Conservation (phyloP, 2,113 vertebrate species). For the Psammodynastes pulverulentus region DNA sequence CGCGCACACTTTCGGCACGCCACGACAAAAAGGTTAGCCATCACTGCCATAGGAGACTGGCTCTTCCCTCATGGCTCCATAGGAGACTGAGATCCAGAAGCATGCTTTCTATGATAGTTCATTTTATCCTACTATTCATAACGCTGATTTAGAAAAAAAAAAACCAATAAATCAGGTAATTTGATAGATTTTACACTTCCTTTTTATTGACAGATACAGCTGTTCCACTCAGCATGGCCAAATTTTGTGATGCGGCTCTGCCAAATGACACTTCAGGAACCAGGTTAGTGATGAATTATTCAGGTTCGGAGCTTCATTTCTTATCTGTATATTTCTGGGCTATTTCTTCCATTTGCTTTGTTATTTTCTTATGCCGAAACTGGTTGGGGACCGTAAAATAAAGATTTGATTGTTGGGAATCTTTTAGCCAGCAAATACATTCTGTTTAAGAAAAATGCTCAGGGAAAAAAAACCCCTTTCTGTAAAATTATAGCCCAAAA, state of each 20-base stretch:
- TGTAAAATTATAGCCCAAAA: not conserved
- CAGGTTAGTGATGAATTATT: not conserved
- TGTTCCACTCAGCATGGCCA: not conserved
- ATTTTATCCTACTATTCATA: not conserved
- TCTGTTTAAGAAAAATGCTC: not conserved
- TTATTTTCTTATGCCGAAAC: not conserved
- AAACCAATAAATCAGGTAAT: not conserved
- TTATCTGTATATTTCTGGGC: not conserved
- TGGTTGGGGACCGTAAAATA: not conserved
- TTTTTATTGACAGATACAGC: not conserved
- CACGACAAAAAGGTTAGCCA: no score
- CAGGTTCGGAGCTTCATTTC: not conserved
- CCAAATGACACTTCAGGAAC: not conserved
- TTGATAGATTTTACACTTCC: not conserved
- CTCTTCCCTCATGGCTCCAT: not conserved
- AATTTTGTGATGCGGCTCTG: not conserved
- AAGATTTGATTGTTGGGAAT: not conserved
- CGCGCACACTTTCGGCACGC: no score
- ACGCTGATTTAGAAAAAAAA: not conserved
- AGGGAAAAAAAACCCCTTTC: not conserved
- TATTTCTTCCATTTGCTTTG: not conserved
- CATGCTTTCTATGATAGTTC: not conserved
- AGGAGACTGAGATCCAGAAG: not conserved
- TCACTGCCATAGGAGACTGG: not conserved
- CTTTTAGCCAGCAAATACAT: not conserved